Base-by-base conservation (phyloP, 2,113 vertebrate genomes). In the Neodon shergylaensis region DNA sequence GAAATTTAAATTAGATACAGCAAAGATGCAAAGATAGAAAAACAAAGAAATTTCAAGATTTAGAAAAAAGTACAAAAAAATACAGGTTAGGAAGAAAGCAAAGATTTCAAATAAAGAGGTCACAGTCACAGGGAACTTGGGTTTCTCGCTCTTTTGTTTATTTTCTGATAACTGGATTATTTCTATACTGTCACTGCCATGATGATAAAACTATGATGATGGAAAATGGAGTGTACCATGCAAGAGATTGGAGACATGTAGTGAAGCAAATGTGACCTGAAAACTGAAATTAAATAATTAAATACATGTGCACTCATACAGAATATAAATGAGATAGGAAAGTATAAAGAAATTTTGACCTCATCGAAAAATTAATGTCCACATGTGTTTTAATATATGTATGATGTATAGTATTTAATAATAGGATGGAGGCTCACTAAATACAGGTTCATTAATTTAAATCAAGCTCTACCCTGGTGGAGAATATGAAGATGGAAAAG, bases 261-360 rank as follows among this genome's bases (percentile, higher is more conserved):
- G 28, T 52, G 21, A 91, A 61, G 36, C n/a, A 72, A 85, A 54
- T 47, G 73, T 42, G 19, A 65, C 31, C 21, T 81, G 74, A 26
- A 91, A 73, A 91, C 19, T 88, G 12, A 63, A 63, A n/a, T 33
- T 17, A 17, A 86, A 54, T 66, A 63, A n/a, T 33, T 17, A 17
- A 86, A 54, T 66, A 2, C 11, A 0, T 44, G 5, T 72, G 0
- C 72, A 49, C 70, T 90, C 72, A 36, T 22, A 1, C 19, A 88
- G n/a, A 68, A 90, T 61, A 31, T 31, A 82, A 92, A 89, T 74
- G 19, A 89, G 16, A 94, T 14, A 1, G 66, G 39, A 9, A 95
- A 28, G 17, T 19, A 72, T 76, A 52, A 92, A 72, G 31, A 49
- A 39, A 93, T 70, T 76, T 21, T 65, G 33, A 81, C 0, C 7